These are phyloP conservation scores for Henricia sp. DNA, from an alignment of 53 echinoderm and acorn worm species.

Conservation along the genomic window DNA sequence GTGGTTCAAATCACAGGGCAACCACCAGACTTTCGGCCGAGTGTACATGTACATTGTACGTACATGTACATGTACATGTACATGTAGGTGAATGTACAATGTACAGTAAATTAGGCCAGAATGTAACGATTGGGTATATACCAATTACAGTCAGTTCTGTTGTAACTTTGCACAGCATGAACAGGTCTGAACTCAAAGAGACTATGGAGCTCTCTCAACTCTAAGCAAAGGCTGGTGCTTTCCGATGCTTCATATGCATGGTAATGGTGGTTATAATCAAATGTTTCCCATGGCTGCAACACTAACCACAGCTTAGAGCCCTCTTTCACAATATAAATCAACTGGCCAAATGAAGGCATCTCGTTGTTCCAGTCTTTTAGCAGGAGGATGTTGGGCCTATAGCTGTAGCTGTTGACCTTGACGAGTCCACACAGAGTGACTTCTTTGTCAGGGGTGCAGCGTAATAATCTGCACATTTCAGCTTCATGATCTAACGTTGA, in stretches of 20 bases:
- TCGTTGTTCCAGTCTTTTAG: slow-evolving; percentile 47
- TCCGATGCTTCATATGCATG: slow-evolving; percentile 41
- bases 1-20: too few relatives aligned
- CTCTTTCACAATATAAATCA: background rate
- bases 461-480: slow-evolving; percentile 22
- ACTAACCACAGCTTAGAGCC: background rate
- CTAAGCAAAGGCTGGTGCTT: background rate
- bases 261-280: slow-evolving; percentile 16
- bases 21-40: too few relatives aligned
- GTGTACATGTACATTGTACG: too few relatives aligned
- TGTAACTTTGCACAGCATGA: slow-evolving; percentile 41
- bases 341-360: background rate
- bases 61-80: too few relatives aligned
- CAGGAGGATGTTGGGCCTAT: slow-evolving; percentile 39
- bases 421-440: slow-evolving; percentile 21
- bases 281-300: slow-evolving; percentile 35
- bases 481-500: slow-evolving; percentile 12
- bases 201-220: slow-evolving; percentile 4
- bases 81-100: background rate
- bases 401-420: slow-evolving; percentile 39
- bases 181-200: slow-evolving; percentile 36
- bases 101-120: slow-evolving; percentile 2
- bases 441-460: slow-evolving; percentile 17
- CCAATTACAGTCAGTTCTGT: background rate
- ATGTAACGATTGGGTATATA: slow-evolving; percentile 34